phyloP scores from a whole-genome alignment of 1,140 invertebrate genomes.

The Hesperophylax magnus region DNA sequence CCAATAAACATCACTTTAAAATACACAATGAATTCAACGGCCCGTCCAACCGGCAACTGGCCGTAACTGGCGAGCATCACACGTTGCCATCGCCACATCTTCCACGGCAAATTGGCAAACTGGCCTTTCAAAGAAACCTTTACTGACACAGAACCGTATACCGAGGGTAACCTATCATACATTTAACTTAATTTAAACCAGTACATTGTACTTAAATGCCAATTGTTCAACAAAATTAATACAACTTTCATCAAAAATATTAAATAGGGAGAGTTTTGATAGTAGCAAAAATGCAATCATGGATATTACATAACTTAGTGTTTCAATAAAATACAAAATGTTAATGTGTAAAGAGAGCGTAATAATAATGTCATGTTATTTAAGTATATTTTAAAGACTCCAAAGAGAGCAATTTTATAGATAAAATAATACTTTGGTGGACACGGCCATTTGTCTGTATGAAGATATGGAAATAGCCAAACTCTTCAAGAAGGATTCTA shows the following conservation, averaged over 20 bases:
- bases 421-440: conserved; percentile 31
- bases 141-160: conserved; percentile 46
- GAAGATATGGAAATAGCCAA: too few species aligned
- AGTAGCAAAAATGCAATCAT: too few species aligned
- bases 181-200: conserved; percentile 40
- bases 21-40: not conserved
- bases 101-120: not conserved
- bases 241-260: conserved; percentile 21
- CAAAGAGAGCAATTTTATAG: not conserved
- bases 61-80: too few species aligned
- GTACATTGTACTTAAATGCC: conserved; percentile 51
- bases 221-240: conserved; percentile 32
- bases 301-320: too few species aligned
- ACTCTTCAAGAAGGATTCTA: too few species aligned
- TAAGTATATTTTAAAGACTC: not conserved
- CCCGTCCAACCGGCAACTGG: not conserved
- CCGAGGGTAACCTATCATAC: conserved; percentile 46
- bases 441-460: not conserved
- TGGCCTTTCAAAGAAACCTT: conserved; percentile 50
- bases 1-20: conserved; percentile 30
- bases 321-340: too few species aligned
- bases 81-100: not conserved
- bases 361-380: conserved; percentile 18
- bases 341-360: too few species aligned
- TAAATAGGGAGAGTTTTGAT: not conserved